phyloP scores from a whole-genome alignment of 2,113 vertebrate species.

The Stercorarius parasiticus region DNA sequence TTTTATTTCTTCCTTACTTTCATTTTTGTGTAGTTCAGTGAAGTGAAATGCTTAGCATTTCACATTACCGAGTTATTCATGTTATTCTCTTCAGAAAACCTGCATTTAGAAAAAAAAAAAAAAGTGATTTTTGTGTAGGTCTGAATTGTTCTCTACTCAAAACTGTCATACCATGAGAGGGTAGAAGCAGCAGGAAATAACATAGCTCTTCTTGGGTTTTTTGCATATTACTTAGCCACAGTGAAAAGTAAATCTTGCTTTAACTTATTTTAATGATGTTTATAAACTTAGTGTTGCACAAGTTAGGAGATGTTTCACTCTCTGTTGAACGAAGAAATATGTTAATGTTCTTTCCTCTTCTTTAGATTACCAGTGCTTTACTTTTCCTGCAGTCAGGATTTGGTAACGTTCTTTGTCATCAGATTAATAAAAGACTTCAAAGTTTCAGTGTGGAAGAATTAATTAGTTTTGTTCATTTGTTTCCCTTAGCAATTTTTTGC shows the following conservation, averaged over 20 bases:
- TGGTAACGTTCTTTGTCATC: neutral
- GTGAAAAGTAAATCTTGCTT: neutral
- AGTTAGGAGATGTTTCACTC: neutral
- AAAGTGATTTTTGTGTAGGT: neutral
- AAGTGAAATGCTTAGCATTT: neutral
- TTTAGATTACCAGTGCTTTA: neutral
- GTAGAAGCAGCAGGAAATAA: conserved; percentile 18
- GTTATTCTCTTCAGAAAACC: neutral
- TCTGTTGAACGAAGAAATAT: neutral
- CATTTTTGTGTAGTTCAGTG: neutral
- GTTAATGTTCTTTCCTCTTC: neutral
- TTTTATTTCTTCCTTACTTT: neutral
- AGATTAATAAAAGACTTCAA: neutral
- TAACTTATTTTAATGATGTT: neutral
- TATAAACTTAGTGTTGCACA: neutral
- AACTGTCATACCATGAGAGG: neutral
- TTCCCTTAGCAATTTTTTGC: neutral
- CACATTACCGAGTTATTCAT: neutral
- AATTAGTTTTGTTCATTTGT: neutral
- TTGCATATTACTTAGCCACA: neutral
- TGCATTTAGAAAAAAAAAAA: neutral
- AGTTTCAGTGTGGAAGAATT: neutral
- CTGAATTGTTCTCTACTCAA: neutral
- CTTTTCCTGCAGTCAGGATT: neutral
- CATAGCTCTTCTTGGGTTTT: neutral